Evolutionary conservation across 2,113 vertebrate genomes (phyloP).

Genomic region (Syrrhaptes paradoxus): DNA sequence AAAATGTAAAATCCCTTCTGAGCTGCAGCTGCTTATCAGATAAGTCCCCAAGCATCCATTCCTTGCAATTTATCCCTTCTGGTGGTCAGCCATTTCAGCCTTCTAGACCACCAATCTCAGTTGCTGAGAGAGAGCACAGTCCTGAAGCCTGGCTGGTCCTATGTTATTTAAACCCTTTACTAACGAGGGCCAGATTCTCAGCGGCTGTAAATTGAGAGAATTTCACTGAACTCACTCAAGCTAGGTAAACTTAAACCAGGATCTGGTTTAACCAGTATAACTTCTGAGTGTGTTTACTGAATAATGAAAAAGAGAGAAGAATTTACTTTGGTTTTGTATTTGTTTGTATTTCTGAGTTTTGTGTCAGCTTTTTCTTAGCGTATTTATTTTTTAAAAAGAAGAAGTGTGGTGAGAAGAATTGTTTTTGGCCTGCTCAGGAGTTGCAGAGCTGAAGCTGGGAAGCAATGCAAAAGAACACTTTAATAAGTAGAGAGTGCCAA

Average conservation of each 20-base stretch:
- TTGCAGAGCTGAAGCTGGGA: constrained; percentile 21
- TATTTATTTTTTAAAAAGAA: not conserved
- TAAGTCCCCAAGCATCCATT: not conserved
- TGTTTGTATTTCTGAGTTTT: not conserved
- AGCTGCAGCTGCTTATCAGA: not conserved
- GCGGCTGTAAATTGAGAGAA: not conserved
- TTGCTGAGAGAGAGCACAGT: not conserved
- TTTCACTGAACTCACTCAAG: constrained; percentile 1
- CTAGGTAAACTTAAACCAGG: constrained; percentile 22
- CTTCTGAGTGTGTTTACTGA: not conserved
- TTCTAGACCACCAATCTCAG: not conserved
- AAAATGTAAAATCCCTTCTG: not conserved
- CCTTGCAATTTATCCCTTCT: not conserved
- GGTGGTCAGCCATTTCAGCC: not conserved
- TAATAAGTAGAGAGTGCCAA: constrained; percentile 47
- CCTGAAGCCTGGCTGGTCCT: not conserved
- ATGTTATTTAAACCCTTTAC: not conserved
- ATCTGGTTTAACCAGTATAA: constrained; percentile 4
- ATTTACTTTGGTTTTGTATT: not conserved
- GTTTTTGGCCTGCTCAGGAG: not conserved
- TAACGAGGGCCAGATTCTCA: constrained; percentile 17
- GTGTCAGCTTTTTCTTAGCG: not conserved
- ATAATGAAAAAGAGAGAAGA: constrained; percentile 20
- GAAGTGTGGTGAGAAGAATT: not conserved
- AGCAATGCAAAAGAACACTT: constrained; percentile 40